Base-by-base conservation (phyloP, 30 jellyfish, hydroid and myxozoan species). In the Aurelia sp. region DNA sequence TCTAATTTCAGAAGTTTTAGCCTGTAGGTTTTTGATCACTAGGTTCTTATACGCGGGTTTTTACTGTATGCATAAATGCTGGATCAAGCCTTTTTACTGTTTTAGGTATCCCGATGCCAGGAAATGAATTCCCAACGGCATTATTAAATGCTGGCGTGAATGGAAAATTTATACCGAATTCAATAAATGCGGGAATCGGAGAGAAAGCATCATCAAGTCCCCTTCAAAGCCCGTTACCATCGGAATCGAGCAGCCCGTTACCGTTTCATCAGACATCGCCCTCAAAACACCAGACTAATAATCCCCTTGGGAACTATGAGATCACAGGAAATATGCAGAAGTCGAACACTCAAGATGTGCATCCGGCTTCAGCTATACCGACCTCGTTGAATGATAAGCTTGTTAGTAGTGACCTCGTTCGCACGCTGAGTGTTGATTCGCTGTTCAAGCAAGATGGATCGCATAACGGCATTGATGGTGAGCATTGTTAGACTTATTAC, bases 381-480 rank as follows among this genome's bases (percentile, higher is more conserved):
- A 51, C 40, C 31, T 67, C 91, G 0, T 11, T 81, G 52, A 64
- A 27, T 4, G 80, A 62, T 33, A 74, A 66, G 18, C n/a, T 58
- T 21, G 63, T 79, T 20, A 70, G 83, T 53, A 79, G 73, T 48
- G 89, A 86, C 74, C 84, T 86, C 63, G 85, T 86, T 58, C 89
- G 95, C 63, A 76, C 89, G 24, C 83, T 74, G 76, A 86, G 95
- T 67, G 89, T 86, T 20, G 95, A 86, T 57, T 86, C 95, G 74
- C 68, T 86, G 48, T 75, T 86, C 89, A 76, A 76, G 78, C 89
- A 73, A 2, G 95, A 75, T n/a, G 90, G 13, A 3, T 15, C 80
- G 7, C 78, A 31, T 24, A 33, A 27, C 38, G 15, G 47, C 22
- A 24, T 18, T 2, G 95, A 76, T 62, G 89, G 95, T 84, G 60